phyloP scores from a whole-genome alignment of 2,888 invertebrate genomes.

The Ptycholaimellus sp. region DNA sequence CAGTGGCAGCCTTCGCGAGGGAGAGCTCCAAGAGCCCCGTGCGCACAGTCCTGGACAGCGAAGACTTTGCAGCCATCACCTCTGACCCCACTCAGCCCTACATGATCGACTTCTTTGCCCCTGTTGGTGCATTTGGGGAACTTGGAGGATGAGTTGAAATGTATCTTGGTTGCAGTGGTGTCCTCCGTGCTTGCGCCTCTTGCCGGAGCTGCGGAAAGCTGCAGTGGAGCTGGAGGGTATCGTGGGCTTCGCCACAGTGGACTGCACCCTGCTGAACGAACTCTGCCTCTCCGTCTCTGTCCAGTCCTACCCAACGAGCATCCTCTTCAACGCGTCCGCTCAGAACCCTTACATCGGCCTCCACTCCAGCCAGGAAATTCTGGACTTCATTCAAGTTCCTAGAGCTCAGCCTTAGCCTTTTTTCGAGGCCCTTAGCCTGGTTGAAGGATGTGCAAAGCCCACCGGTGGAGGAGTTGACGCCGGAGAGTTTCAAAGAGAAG shows the following conservation, averaged over 20 bases:
- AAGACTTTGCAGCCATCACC: conserved; percentile 11
- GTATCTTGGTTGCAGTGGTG: too few relatives aligned
- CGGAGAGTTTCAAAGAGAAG: conserved; percentile 33
- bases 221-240: conserved; percentile 30
- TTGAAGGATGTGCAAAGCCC: conserved; percentile 24
- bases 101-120: conserved; percentile 52
- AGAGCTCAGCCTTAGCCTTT: conserved; percentile 1
- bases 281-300: conserved; percentile 31
- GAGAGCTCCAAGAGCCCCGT: not conserved
- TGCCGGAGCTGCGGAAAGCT: conserved; percentile 44
- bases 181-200: conserved; percentile 45
- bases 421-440: not conserved
- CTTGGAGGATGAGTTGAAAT: too few relatives aligned
- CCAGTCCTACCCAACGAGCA: conserved; percentile 43
- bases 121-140: conserved; percentile 27
- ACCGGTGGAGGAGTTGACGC: conserved; percentile 37
- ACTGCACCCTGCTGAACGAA: conserved; percentile 40
- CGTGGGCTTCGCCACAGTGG: conserved; percentile 39
- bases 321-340: conserved; percentile 39
- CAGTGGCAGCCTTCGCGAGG: conserved; percentile 6
- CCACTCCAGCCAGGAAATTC: conserved; percentile 37
- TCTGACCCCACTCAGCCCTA: conserved; percentile 29
- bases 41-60: not conserved
- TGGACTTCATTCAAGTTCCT: conserved; percentile 40
- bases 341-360: conserved; percentile 38